A percentile compares a stretch with the other conserved stretches of the same genome.
phyloP scores from a whole-genome alignment of 2,113 vertebrate genomes.

The Heliornis fulica region DNA sequence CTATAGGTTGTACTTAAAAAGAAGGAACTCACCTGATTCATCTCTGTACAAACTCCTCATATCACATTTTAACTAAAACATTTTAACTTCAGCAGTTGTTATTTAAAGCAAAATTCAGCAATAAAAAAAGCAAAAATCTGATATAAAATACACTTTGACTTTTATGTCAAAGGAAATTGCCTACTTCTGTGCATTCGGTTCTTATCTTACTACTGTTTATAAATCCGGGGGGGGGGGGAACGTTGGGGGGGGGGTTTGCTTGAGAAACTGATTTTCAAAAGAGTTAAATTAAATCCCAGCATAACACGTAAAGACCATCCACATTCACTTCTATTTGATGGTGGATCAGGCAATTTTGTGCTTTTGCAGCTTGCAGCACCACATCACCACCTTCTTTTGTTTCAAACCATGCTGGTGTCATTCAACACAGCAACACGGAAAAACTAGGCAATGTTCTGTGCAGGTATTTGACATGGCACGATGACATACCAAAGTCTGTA shows the following conservation, averaged over 20 bases:
- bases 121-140: not conserved
- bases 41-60: not conserved
- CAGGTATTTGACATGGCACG: accelerated
- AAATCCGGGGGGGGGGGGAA: no score
- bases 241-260: not conserved
- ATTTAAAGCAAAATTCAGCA: not conserved
- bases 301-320: not conserved
- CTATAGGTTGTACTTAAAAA: not conserved
- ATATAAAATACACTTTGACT: not conserved
- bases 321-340: not conserved
- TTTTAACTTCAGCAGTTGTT: not conserved
- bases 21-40: not conserved
- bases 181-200: not conserved
- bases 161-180: not conserved
- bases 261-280: not conserved
- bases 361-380: not conserved
- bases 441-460: not conserved
- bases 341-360: not conserved
- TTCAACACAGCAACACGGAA: not conserved
- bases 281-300: not conserved
- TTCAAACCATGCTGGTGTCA: not conserved
- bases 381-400: not conserved
- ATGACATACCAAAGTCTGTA: not conserved
- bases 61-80: not conserved
- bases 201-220: not conserved